Percentiles rank a stretch among this genome's conserved stretches.
Evolutionary conservation across 1,140 invertebrate genomes (phyloP).

Genomic region (Carcinoscorpius rotundicauda): DNA sequence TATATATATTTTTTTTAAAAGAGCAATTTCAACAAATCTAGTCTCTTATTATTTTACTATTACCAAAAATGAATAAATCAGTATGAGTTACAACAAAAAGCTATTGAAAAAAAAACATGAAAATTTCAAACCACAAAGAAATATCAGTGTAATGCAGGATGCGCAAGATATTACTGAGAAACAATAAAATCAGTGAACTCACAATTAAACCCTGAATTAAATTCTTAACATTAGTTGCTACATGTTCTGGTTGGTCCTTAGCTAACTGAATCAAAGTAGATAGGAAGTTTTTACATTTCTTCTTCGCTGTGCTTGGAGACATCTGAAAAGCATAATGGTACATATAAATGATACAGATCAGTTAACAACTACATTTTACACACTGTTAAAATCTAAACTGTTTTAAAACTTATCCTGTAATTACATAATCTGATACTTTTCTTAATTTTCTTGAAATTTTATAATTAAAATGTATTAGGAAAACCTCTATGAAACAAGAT

Average conservation of each 20-base stretch:
- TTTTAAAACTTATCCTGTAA: neutral
- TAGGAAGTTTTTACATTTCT: conserved; percentile 96
- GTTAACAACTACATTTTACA: too few relatives aligned
- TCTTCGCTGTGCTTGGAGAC: conserved; percentile 72
- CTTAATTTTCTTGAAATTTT: too few relatives aligned
- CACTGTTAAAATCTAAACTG: neutral
- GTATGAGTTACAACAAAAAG: neutral
- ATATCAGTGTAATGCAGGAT: too few relatives aligned
- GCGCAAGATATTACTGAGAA: neutral
- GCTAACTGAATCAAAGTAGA: conserved; percentile 89
- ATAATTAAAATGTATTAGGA: too few relatives aligned
- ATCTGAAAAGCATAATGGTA: conserved; percentile 23
- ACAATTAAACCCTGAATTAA: conserved; percentile 88
- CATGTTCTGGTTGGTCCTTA: conserved; percentile 79
- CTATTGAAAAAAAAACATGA: neutral
- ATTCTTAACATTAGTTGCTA: conserved; percentile 81
- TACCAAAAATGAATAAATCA: neutral
- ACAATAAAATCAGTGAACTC: conserved; percentile 23
- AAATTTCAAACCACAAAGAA: neutral
- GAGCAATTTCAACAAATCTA: too few relatives aligned
- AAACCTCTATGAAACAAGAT: too few relatives aligned
- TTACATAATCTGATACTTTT: neutral
- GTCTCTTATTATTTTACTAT: too few relatives aligned
- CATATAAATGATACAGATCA: too few relatives aligned
- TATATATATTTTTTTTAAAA: too few relatives aligned